Conservation (phyloP, 2,888 invertebrate species). For the Trissoscelio sp. region DNA sequence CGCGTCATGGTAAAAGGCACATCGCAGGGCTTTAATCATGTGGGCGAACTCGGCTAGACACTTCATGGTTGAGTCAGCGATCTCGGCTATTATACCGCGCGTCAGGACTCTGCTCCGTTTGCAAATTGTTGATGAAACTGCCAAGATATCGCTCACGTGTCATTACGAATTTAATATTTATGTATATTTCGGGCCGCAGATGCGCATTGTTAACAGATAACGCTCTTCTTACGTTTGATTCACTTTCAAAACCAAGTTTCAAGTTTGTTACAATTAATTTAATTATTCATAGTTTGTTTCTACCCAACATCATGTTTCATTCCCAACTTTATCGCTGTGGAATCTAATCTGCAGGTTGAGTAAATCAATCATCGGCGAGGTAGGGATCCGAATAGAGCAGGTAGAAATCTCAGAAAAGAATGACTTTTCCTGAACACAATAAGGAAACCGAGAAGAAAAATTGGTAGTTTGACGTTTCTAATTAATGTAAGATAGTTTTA, state of each 20-base stretch:
- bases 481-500: constrained; percentile 7
- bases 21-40: constrained; percentile 58
- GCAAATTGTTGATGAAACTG: constrained; percentile 64
- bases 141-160: constrained; percentile 57
- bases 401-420: constrained; percentile 11
- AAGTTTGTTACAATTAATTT: constrained; percentile 57
- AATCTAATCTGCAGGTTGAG: constrained; percentile 35
- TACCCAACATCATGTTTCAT: constrained; percentile 27
- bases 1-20: constrained; percentile 63
- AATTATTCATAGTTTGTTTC: constrained; percentile 47
- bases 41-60: constrained; percentile 68
- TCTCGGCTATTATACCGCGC: constrained; percentile 54
- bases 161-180: constrained; percentile 65
- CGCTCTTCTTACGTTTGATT: neutral
- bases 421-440: constrained; percentile 2
- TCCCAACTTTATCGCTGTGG: constrained; percentile 18
- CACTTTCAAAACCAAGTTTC: neutral
- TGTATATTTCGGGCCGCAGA: constrained; percentile 30
- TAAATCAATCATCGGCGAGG: constrained; percentile 19
- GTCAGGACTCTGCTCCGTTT: constrained; percentile 60
- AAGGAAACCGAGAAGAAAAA: neutral
- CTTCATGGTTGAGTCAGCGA: constrained; percentile 66
- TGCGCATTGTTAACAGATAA: constrained; percentile 40
- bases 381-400: constrained; percentile 12
- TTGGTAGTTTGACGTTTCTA: neutral